Evolutionary conservation across 2,113 vertebrate genomes (phyloP).

Genomic region (Eleginops maclovinus): DNA sequence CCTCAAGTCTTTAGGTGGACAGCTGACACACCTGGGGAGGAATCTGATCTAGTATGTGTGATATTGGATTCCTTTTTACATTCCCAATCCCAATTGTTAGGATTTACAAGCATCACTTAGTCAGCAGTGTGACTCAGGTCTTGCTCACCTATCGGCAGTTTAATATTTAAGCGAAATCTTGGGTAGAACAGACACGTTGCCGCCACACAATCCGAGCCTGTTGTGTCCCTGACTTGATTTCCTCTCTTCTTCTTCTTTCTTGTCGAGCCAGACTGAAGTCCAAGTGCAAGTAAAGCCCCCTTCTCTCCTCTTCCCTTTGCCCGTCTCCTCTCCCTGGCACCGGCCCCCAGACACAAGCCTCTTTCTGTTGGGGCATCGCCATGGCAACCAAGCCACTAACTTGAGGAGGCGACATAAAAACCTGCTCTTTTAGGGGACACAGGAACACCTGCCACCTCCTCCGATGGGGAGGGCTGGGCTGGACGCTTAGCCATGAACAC

Average conservation of each 20-base stretch:
- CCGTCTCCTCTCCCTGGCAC: conserved; percentile 79
- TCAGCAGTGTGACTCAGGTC: conserved; percentile 11
- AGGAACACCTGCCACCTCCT: conserved; percentile 86
- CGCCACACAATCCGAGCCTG: conserved; percentile 72
- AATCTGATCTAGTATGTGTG: conserved; percentile 67
- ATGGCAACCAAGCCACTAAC: conserved; percentile 86
- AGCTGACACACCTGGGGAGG: conserved; percentile 72
- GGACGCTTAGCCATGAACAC: conserved; percentile 63
- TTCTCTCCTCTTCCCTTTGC: conserved; percentile 71
- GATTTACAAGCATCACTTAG: conserved; percentile 67
- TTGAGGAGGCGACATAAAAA: conserved; percentile 87
- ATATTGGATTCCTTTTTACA: conserved; percentile 61
- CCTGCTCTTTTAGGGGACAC: conserved; percentile 84
- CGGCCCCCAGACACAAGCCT: conserved; percentile 87
- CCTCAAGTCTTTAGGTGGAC: conserved; percentile 49
- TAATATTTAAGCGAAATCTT: conserved; percentile 50
- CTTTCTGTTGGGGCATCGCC: conserved; percentile 86
- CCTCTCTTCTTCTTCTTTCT: conserved; percentile 56
- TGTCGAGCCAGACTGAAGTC: conserved; percentile 57
- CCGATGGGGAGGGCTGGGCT: conserved; percentile 71
- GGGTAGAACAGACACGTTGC: conserved; percentile 34
- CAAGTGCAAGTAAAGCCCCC: conserved; percentile 65
- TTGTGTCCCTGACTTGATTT: conserved; percentile 74
- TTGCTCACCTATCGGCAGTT: conserved; percentile 30
- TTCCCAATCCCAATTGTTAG: conserved; percentile 54